These are phyloP conservation scores for Cheilinus undulatus DNA, from an alignment of 2,113 vertebrate genomes.

Conservation along the genomic window DNA sequence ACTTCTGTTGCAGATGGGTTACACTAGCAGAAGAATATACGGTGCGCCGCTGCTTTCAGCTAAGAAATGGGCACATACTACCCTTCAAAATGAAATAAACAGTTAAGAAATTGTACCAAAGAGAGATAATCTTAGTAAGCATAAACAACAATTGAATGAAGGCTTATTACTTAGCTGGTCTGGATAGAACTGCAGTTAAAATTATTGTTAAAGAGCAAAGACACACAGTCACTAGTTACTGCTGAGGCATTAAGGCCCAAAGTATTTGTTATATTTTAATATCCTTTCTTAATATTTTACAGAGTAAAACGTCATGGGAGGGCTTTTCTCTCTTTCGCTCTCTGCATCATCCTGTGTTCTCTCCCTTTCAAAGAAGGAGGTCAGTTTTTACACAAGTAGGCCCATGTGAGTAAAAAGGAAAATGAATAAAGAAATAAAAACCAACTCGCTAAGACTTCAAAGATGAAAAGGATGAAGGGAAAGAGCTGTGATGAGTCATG, in stretches of 20 bases:
- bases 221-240: no score
- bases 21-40: no score
- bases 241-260: constrained; percentile 19
- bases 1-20: no score
- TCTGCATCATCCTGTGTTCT: constrained; percentile 9
- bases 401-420: constrained; percentile 51
- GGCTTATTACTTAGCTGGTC: no score
- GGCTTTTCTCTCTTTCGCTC: constrained; percentile 16
- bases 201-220: no score
- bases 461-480: constrained; percentile 53
- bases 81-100: no score
- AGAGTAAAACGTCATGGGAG: constrained; percentile 51
- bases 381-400: constrained; percentile 60
- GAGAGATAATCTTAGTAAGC: no score
- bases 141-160: no score
- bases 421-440: constrained; percentile 69
- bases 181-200: no score
- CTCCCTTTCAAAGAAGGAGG: constrained; percentile 76
- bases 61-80: no score
- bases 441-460: constrained; percentile 68
- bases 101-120: no score
- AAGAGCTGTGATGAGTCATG: constrained; percentile 58
- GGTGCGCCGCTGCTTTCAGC: no score
- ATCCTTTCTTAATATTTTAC: constrained; percentile 49
- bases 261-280: constrained; percentile 45